phyloP scores from a whole-genome alignment of 2,113 vertebrate species.

The Periophthalmus modestus region DNA sequence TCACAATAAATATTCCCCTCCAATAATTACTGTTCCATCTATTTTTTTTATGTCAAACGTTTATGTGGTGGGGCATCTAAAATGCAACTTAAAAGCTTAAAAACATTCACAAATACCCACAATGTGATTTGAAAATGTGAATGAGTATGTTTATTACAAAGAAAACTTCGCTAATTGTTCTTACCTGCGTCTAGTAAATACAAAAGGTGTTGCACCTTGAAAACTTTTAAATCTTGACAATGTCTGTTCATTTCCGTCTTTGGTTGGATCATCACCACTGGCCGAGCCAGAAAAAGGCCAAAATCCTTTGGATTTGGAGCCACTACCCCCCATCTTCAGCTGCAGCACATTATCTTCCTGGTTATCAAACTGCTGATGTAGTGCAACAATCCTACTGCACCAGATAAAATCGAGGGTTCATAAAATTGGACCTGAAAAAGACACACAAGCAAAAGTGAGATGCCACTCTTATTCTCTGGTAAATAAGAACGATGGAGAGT shows the following conservation, averaged over 20 bases:
- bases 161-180: not conserved
- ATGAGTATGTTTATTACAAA: not conserved
- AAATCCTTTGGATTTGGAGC: constrained; percentile 89
- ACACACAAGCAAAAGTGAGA: not conserved
- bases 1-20: too few species aligned
- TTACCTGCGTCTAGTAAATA: constrained; percentile 91
- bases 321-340: constrained; percentile 90
- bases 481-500: not conserved
- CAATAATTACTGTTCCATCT: too few species aligned
- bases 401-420: constrained; percentile 13
- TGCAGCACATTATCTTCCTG: constrained; percentile 79
- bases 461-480: not conserved
- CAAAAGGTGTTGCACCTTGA: constrained; percentile 85
- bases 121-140: not conserved
- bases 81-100: not conserved
- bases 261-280: constrained; percentile 73
- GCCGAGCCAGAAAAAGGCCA: constrained; percentile 89
- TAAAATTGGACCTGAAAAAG: constrained; percentile 26
- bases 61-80: too few species aligned
- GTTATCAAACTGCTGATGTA: constrained; percentile 48
- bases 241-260: constrained; percentile 82
- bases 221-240: constrained; percentile 80
- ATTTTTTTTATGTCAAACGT: too few species aligned
- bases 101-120: not conserved
- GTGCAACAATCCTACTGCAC: constrained; percentile 44